These are phyloP conservation scores for Turritopsis dohrnii DNA, from an alignment of 30 jellyfish, hydroid and myxozoan genomes.

Conservation along the genomic window DNA sequence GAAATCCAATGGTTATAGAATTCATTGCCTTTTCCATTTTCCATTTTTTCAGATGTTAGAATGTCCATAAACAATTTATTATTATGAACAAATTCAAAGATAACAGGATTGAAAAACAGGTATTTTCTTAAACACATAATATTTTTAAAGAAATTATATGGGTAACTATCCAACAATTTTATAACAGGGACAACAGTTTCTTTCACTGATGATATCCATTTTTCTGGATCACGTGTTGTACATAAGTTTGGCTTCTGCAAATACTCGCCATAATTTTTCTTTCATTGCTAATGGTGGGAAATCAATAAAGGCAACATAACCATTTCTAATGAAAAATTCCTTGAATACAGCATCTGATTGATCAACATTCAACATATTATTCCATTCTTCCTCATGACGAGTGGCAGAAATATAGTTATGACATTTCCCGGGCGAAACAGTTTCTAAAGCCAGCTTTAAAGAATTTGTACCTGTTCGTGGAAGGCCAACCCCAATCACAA, in stretches of 20 bases:
- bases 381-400: conserved; percentile 6
- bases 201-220: neutral
- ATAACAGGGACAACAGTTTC: neutral
- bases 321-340: neutral
- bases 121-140: neutral
- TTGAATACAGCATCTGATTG: neutral
- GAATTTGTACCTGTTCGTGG: neutral
- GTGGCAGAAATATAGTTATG: neutral
- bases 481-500: conserved; percentile 10
- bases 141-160: neutral
- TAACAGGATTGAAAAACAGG: neutral
- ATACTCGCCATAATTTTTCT: neutral
- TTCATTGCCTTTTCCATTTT: neutral
- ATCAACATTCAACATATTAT: neutral
- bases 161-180: neutral
- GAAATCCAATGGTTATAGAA: neutral
- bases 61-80: neutral
- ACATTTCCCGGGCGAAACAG: neutral
- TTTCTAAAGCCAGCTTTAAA: neutral
- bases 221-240: neutral
- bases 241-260: conserved; percentile 1
- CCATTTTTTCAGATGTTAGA: neutral
- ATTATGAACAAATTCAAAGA: neutral
- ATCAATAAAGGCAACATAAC: neutral
- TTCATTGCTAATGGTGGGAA: neutral